Evolutionary conservation across 2,113 vertebrate species (phyloP).

Genomic region (Ranitomeya imitator): DNA sequence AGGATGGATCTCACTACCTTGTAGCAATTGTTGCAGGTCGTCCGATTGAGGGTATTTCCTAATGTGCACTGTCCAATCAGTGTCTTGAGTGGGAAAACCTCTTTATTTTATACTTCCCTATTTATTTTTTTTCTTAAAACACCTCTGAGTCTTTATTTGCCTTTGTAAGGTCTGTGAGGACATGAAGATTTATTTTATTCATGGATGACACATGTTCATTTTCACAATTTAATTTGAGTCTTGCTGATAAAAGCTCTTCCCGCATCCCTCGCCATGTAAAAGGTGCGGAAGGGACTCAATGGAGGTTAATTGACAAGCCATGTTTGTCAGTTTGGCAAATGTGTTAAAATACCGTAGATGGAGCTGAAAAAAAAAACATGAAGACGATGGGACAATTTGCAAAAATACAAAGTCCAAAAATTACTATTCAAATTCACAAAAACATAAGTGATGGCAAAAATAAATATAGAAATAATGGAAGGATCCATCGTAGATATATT

Average conservation of each 20-base stretch:
- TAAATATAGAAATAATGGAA: neutral
- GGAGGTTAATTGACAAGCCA: conserved; percentile 2
- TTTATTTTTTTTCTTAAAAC: neutral
- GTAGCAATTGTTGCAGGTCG: neutral
- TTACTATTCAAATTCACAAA: neutral
- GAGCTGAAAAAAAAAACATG: neutral
- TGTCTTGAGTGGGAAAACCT: neutral
- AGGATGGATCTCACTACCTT: neutral
- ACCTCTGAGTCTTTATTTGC: neutral
- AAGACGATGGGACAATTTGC: neutral
- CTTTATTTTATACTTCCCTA: neutral
- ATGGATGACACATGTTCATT: neutral
- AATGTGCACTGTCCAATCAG: neutral
- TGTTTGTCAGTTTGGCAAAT: neutral
- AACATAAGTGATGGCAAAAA: neutral
- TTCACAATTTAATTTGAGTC: neutral
- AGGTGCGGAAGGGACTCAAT: too few species aligned
- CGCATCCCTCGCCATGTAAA: neutral
- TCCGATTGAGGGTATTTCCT: neutral
- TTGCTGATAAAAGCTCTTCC: conserved; percentile 2
- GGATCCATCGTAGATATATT: too few species aligned
- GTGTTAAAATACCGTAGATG: neutral
- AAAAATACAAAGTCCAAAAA: neutral
- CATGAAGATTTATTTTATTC: neutral
- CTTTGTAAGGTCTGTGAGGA: neutral